Conservation (phyloP, 2,113 vertebrate species). For the Aldabrachelys gigantea region DNA sequence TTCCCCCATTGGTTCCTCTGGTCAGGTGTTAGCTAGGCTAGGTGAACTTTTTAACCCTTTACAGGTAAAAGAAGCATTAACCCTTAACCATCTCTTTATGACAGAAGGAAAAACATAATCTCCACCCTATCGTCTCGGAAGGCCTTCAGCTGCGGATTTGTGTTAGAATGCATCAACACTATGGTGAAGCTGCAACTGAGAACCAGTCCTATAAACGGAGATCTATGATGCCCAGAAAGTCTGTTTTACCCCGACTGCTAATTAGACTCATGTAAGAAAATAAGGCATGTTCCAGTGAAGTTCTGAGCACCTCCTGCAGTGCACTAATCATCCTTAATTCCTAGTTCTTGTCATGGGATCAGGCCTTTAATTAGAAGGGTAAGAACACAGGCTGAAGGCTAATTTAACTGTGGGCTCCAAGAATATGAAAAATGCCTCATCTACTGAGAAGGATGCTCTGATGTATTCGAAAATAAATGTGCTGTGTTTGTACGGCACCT, state of each 20-base stretch:
- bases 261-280: neutral
- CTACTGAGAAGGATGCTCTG: neutral
- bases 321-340: neutral
- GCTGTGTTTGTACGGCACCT: accelerated
- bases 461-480: neutral
- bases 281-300: neutral
- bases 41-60: no score
- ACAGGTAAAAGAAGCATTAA: no score
- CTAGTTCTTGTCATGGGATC: neutral
- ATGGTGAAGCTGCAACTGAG: neutral
- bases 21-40: no score
- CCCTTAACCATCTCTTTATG: no score
- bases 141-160: neutral
- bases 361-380: neutral
- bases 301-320: neutral
- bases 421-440: neutral
- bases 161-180: neutral
- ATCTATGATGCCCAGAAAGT: neutral
- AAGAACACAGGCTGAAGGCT: neutral
- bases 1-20: no score
- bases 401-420: neutral
- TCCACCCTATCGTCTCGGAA: neutral
- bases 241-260: neutral
- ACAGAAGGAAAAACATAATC: neutral
- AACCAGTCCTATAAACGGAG: neutral